A percentile compares a stretch with the other conserved stretches of the same genome.
phyloP scores from a whole-genome alignment of 1,140 invertebrate genomes.

The Melipona quadrifasciata region DNA sequence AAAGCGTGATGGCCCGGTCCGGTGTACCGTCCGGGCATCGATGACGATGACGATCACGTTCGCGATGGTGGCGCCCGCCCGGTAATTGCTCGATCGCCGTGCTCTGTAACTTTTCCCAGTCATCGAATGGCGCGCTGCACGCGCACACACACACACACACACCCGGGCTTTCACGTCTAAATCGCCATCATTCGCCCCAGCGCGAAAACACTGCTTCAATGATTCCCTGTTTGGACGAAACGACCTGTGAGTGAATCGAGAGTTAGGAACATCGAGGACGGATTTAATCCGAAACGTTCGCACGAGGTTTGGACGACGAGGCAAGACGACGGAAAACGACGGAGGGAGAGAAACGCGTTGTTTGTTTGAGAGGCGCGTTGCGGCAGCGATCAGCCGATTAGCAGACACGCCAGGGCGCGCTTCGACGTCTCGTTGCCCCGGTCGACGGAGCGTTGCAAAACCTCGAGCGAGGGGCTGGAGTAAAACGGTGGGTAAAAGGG shows the following conservation, averaged over 20 bases:
- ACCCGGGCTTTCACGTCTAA: constrained; percentile 1
- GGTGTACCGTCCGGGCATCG: constrained; percentile 37
- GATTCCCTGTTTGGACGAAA: background rate
- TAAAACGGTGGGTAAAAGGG: constrained; percentile 55
- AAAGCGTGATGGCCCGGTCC: constrained; percentile 73
- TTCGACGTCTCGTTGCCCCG: background rate
- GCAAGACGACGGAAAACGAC: background rate
- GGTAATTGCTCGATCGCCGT: constrained; percentile 74
- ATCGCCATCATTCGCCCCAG: constrained; percentile 1
- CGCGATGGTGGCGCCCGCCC: constrained; percentile 43
- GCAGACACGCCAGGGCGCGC: constrained; percentile 47
- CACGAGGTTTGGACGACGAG: constrained; percentile 23
- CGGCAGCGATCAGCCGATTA: constrained; percentile 62
- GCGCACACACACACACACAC: too few species aligned
- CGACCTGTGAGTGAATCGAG: background rate
- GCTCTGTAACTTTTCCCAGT: constrained; percentile 7
- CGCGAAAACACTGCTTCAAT: background rate
- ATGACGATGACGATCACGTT: constrained; percentile 73
- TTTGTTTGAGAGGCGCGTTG: constrained; percentile 34
- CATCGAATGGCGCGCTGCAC: constrained; percentile 16
- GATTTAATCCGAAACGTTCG: constrained; percentile 40
- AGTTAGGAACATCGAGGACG: background rate
- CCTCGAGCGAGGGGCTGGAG: constrained; percentile 11
- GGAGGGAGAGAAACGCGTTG: background rate
- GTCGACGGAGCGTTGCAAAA: background rate